Evolutionary conservation across 2,113 vertebrate genomes (phyloP), one percentile per base, ranked within the genome.

Genomic region (Acinonyx jubatus): DNA sequence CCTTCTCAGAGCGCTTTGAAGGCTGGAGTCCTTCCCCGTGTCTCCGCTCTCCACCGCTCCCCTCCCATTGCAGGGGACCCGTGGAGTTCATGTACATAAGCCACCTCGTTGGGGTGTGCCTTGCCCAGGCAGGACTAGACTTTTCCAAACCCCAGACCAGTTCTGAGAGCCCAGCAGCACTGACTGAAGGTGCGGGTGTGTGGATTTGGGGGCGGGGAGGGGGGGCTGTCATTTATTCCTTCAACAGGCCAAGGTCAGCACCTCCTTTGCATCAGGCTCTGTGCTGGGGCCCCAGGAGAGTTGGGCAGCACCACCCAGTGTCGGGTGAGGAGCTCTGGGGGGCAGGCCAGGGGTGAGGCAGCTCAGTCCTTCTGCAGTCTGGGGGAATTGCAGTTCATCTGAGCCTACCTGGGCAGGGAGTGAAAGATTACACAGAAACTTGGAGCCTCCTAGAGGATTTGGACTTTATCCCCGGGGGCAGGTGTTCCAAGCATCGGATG

Each of bases 381-480:
- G 11, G 27, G 50, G 41, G 66, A 19, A 9, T 50, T n/a, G 9
- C 21, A 3, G 38, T 10, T 19, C 33, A 23, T 27, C 19, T 5
- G 33, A 95, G 3, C 15, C n/a, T 45, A 10, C 52, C 45, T 3
- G 23, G n/a, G 16, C 2, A 0, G 18, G 3, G 31, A 33, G 66
- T 15, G 45, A 1, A 29, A 50, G 68, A 23, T 91, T 16, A 27
- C n/a, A 4, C n/a, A 38, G 48, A 7, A 25, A 19, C 73, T 21
- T 13, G 0, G 27, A 50, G 63, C 68, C n/a, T 78, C 88, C 89
- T 45, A 2, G 55, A 48, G 33, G 16, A 13, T 18, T 33, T 97
- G 91, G 76, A 97, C 91, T 96, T 98, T 96, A 52, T 38, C 41
- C 81, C 93, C 1, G 4, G 14, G 92, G 61, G 14, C 69, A 5